phyloP scores from a whole-genome alignment of 2,113 vertebrate genomes.

The Nicator chloris region DNA sequence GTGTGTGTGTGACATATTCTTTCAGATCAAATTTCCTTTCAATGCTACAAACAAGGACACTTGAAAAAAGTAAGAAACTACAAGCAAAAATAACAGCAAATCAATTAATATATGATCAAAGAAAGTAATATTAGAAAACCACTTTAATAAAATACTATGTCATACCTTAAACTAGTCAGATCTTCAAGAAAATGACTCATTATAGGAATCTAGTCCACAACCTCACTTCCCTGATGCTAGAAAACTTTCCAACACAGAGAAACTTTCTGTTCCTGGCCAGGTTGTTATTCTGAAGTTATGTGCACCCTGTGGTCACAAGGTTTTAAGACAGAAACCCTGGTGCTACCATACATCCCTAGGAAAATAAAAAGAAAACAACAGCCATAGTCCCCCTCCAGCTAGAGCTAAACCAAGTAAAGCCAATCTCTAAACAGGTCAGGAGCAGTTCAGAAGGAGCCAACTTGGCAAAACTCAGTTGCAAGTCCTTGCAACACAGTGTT shows the following conservation, averaged over 20 bases:
- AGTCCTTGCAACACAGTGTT: not conserved
- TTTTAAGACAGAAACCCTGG: not conserved
- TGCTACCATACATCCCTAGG: rapidly evolving
- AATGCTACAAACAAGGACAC: not conserved
- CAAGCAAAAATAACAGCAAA: not conserved
- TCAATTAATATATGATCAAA: not conserved
- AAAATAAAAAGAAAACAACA: not conserved
- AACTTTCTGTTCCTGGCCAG: not conserved
- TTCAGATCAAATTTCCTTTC: not conserved
- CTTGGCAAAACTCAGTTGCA: rapidly evolving
- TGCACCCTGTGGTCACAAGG: not conserved
- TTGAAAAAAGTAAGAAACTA: not conserved
- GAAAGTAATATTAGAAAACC: not conserved
- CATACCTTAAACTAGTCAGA: not conserved
- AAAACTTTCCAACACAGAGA: not conserved
- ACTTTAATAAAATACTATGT: not conserved
- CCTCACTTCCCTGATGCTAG: not conserved
- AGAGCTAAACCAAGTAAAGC: not conserved
- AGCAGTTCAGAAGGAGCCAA: not conserved
- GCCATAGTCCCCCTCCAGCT: not conserved
- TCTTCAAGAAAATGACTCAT: not conserved
- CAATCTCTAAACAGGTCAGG: no score
- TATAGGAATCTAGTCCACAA: not conserved
- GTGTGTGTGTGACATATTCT: not conserved
- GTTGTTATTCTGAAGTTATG: not conserved